Evolutionary conservation across 1,140 invertebrate species (phyloP), one percentile per base, ranked within the genome.

Genomic region (Lepidurus arcticus): DNA sequence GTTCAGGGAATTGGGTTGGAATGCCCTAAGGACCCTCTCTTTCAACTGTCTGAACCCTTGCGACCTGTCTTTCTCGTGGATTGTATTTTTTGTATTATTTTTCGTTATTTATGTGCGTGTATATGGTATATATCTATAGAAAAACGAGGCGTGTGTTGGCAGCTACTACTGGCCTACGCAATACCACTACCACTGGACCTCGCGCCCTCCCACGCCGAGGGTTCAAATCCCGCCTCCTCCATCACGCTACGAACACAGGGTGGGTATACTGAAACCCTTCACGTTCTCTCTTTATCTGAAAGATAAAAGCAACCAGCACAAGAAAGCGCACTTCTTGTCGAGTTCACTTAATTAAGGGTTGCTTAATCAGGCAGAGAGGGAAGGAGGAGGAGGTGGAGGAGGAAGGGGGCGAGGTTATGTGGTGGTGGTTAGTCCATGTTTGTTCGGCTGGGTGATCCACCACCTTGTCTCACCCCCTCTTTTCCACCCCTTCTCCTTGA

Each of bases 241-340:
- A 94, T 88, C 93, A 94, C 88, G 91, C 90, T 86, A 92, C 92
- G 83, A 93, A 92, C 87, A 87, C 88, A 88, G 93, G 93, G 93
- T 94, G 93, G 88, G 90, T 90, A 65, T 76, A 24, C 76, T 42
- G 65, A 43, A 74, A 16, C 26, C 74, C 7, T 75, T 65, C 47
- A 47, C 80, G 79, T 79, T 76, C 79, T 79, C 78, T 78, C 83
- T 85, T 85, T 86, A 86, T 86, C 85, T 85, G 53, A 65, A 65
- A 65, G 21, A 47, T n/a, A 34, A 13, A 7, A 43, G 24, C 13
- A 76, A 16, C 75, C 13, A 42, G 47, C 10, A 45, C 3, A 43
- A 47, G 42, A n/a, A 11, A 24, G 7, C 42, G 34, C 24, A 78
- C 77, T 24, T 78, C 53, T 44, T 76, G 34, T 34, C 34, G 34